These are phyloP conservation scores for Synergus laeviventris DNA, from an alignment of 2,888 invertebrate species.

Conservation along the genomic window DNA sequence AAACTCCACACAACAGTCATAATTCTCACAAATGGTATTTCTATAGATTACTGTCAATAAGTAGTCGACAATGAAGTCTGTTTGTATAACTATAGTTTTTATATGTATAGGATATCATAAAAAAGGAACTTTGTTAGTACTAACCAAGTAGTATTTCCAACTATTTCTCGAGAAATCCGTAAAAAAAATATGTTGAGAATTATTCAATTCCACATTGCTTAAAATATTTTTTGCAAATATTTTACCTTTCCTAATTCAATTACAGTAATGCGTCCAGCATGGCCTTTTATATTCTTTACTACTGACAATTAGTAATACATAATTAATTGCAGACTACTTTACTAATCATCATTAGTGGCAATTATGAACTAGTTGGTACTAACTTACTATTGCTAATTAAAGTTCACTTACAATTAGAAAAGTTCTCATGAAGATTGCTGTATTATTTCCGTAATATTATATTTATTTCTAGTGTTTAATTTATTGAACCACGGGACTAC, in stretches of 20 bases:
- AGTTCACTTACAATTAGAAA: conserved; percentile 7
- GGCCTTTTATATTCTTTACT: background rate
- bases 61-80: background rate
- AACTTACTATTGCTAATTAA: background rate
- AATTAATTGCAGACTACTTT: background rate
- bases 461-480: conserved; percentile 53
- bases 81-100: conserved; percentile 6
- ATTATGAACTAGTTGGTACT: background rate
- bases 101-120: background rate
- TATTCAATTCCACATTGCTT: background rate
- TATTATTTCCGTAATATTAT: conserved; percentile 46
- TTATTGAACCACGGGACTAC: conserved; percentile 44
- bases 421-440: conserved; percentile 41
- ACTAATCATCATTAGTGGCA: background rate
- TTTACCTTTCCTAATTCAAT: background rate
- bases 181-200: background rate
- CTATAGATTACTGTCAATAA: background rate
- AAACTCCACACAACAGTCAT: background rate
- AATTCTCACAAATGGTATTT: background rate
- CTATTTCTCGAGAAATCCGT: background rate
- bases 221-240: background rate
- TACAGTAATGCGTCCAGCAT: background rate
- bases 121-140: background rate
- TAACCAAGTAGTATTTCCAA: conserved; percentile 9
- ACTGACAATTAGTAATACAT: background rate